Base-by-base conservation (phyloP, 1,140 invertebrate species). In the Monochamus saltuarius region DNA sequence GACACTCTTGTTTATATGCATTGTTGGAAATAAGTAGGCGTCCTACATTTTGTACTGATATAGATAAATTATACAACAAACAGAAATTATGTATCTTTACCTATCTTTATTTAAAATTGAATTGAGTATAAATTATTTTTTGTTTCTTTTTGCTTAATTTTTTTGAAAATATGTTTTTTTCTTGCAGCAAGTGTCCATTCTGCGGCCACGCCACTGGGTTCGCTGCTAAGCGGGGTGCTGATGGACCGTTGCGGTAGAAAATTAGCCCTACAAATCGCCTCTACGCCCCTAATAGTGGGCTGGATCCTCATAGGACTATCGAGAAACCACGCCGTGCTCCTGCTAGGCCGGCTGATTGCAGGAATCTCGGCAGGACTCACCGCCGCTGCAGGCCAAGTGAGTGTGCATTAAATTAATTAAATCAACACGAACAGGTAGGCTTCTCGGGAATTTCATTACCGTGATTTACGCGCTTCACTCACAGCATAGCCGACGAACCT, bases 131-230 rank as follows among this genome's bases (percentile, higher is more conserved):
- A n/a, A n/a, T n/a, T n/a, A n/a, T n/a, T n/a, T n/a, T 29, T 29
- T 29, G 6, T 29, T 29, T 29, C 22, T 29, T n/a, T n/a, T n/a
- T n/a, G n/a, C n/a, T n/a, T n/a, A n/a, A 29, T 29, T 29, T 29
- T 29, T 29, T 6, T 42, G 39, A 13, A 42, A 47, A 43, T 45
- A 47, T 8, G 10, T 55, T 16, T 22, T 56, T 19, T 4, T 34
- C 50, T 80, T 80, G 0, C 79, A 90, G 88, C 87, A 0, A 89
- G 87, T 73, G 81, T 88, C 61, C 86, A 86, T 43, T 82, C 87
- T 0, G 85, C 87, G 9, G 84, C 86, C 0, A 89, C 88, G 0
- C 87, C 87, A 1, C 80, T 89, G 10, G 87, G 88, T 1, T 88
- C 87, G 59, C 77, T 90, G 0, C 36, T 87, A 6, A 87, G 87